A percentile compares a stretch with the other conserved stretches of the same genome.
These are phyloP conservation scores for Cinclus cinclus DNA, from an alignment of 2,113 vertebrate genomes.

Conservation along the genomic window DNA sequence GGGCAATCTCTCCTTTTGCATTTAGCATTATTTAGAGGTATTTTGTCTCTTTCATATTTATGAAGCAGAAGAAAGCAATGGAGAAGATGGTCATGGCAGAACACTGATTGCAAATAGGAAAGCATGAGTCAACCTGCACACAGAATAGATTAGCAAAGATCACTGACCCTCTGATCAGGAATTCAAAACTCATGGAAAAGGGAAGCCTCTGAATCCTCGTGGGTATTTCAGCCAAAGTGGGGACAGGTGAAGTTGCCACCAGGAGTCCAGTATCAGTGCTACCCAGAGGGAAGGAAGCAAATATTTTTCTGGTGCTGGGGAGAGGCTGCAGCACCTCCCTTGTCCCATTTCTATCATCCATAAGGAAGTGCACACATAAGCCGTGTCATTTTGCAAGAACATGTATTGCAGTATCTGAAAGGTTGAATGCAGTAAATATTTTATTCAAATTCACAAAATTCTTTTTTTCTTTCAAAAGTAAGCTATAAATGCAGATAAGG, in stretches of 20 bases:
- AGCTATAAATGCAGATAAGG: background rate
- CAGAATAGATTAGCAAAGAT: background rate
- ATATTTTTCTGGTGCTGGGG: background rate
- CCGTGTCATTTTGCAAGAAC: background rate
- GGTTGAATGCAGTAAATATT: background rate
- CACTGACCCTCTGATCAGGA: background rate
- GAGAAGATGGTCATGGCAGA: constrained; percentile 14
- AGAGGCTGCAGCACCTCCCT: background rate
- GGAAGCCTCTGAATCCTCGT: background rate
- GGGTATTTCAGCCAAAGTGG: background rate
- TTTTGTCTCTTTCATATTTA: background rate
- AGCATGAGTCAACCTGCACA: background rate
- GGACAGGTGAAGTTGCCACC: background rate
- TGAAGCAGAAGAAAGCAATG: background rate
- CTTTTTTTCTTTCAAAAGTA: background rate
- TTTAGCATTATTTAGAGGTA: background rate
- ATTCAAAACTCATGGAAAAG: background rate
- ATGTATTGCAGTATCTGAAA: background rate
- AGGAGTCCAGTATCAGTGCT: fast-evolving
- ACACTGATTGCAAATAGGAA: background rate
- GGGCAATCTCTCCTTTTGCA: background rate
- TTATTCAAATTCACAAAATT: background rate
- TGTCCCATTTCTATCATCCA: background rate
- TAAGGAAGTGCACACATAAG: background rate
- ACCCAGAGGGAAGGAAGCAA: background rate